Evolutionary conservation across 2,113 vertebrate species (phyloP).

Genomic region (Podiceps cristatus): DNA sequence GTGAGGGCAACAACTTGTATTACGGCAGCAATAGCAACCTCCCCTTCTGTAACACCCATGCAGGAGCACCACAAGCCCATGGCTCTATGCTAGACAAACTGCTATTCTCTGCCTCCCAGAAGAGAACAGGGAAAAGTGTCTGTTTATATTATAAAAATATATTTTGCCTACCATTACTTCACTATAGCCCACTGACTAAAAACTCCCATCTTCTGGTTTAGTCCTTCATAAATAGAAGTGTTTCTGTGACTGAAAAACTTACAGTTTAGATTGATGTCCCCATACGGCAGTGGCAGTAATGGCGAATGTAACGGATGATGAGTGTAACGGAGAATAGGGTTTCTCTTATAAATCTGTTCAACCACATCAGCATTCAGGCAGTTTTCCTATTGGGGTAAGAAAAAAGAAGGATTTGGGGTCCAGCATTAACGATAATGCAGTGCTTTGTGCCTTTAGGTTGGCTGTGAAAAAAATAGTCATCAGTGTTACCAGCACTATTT

Average conservation of each 20-base stretch:
- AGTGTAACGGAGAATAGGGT: slow-evolving; percentile 95
- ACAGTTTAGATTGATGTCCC: slow-evolving; percentile 89
- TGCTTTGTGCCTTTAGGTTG: not conserved
- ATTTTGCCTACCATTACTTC: not conserved
- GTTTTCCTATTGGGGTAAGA: slow-evolving; percentile 85
- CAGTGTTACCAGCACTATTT: not conserved
- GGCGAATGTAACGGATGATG: slow-evolving; percentile 93
- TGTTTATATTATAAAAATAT: not conserved
- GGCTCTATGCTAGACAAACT: not conserved
- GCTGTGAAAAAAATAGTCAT: not conserved
- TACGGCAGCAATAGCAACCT: not conserved
- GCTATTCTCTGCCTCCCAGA: not conserved
- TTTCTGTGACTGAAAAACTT: slow-evolving; percentile 46
- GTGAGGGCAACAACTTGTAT: not conserved
- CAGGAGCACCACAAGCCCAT: not conserved
- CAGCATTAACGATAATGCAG: not conserved
- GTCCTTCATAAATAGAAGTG: not conserved
- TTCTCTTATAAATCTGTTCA: slow-evolving; percentile 96
- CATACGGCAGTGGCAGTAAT: slow-evolving; percentile 93
- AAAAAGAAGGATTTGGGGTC: not conserved
- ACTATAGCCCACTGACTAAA: not conserved
- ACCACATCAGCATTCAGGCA: slow-evolving; percentile 93
- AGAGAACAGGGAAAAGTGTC: not conserved
- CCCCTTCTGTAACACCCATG: not conserved
- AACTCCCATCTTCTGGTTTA: not conserved